Evolutionary conservation across 2,113 vertebrate genomes (phyloP), one percentile per base, ranked within the genome.

Genomic region (Marmota monax): DNA sequence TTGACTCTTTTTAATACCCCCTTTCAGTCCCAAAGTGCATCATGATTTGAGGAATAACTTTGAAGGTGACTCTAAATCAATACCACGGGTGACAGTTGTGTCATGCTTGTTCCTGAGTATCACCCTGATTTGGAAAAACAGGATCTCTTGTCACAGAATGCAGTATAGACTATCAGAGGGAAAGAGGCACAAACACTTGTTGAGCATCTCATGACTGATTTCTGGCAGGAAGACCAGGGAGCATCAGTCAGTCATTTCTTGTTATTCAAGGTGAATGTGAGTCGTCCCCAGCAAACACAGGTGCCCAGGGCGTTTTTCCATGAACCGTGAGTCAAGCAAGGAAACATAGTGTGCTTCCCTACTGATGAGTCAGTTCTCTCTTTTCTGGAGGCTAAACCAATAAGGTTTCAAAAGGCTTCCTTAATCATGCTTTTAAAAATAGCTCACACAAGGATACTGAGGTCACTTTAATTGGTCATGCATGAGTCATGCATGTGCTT

Each of bases 371-470:
- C 92, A 88, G 89, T 76, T 85, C 45, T 89, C 29, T 92, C 86
- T 74, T 92, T 92, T 77, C 56, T 39, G 70, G 37, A 94, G 58
- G 79, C 25, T 76, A 96, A 83, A 48, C 42, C 42, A 22, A 73
- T 63, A 80, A 53, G 51, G 42, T 37, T 72, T 90, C 58, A n/a
- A 96, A 87, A 77, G 23, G 53, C 16, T 65, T 65, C 67, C 7
- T n/a, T 29, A 70, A 13, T n/a, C n/a, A 18, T 70, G 67, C 61
- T 77, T 93, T 94, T 53, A 79, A 96, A 96, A 96, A 89, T 74
- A 94, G 65, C 42, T 74, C n/a, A 72, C 42, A 72, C 23, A 34
- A 86, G 45, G 76, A 76, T 61, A 37, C 18, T 3, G 34, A 85
- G 37, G 73, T 67, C 53, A 63, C 48, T 87, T 70, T 61, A 79